Evolutionary conservation across 1,140 invertebrate species (phyloP), one percentile per base, ranked within the genome.

Genomic region (Forficula auricularia): DNA sequence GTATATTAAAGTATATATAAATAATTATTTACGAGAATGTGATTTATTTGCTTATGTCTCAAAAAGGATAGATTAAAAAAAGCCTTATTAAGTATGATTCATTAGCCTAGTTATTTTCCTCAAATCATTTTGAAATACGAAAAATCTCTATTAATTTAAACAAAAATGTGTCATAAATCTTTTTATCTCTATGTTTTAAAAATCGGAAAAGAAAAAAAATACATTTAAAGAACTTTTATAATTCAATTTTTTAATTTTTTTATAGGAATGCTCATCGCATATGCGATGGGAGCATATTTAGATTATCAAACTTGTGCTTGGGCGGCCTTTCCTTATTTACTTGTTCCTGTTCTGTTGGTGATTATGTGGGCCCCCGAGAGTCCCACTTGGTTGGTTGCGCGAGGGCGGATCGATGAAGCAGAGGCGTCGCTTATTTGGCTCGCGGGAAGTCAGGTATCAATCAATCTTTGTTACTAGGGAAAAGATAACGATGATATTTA

Each of bases 351-450:
- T 3, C 45, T 71, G 9, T 34, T 78, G 2, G 57, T 70, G 12
- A 61, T 68, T 53, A 40, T 73, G 3, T 66, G 69, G 40, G 61
- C 80, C 10, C 77, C 77, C 0, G 80, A 82, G 61, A 79, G 76
- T 42, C 80, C 80, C 2, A 55, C 65, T 1, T 76, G 70, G 70
- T 54, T 76, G 0, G 58, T 75, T 1, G 62, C 64, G 0, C 70
- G 70, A 46, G 71, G 68, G 2, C 57, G 63, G 34, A 54, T 57
- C 16, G 66, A 68, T 2, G 64, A 71, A 36, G 75, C 74, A 4
- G 60, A 58, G 34, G 58, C 60, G 38, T 55, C 67, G 0, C 50
- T 80, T 9, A 54, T 61, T 19, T 69, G 66, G 65, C 47, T 66
- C 0, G 48, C 65, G 13, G 59, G 61, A 13, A 42, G 45, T 2